These are phyloP conservation scores for Cheilinus undulatus DNA, from an alignment of 2,113 vertebrate genomes.

Conservation along the genomic window DNA sequence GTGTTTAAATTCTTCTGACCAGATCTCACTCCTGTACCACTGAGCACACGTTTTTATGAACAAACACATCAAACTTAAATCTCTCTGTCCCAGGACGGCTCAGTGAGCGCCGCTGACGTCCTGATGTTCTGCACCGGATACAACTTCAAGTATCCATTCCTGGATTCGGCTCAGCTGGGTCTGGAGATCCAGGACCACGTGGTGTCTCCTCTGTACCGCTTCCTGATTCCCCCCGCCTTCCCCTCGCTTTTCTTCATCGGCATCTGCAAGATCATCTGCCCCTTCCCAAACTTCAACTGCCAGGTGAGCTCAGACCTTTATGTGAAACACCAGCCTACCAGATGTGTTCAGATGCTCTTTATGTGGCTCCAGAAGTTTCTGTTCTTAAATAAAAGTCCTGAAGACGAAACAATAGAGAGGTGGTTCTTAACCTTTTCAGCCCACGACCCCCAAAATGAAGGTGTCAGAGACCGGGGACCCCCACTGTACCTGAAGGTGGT, in stretches of 20 bases:
- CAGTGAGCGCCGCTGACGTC: slow-evolving; percentile 59
- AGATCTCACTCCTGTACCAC: no score
- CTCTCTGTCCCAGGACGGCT: slow-evolving; percentile 70
- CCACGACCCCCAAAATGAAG: no score
- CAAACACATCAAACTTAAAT: neutral
- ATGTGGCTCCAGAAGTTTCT: no score
- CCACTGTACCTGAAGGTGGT: no score
- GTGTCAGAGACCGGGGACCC: no score
- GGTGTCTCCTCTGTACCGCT: slow-evolving; percentile 81
- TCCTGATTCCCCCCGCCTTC: slow-evolving; percentile 80
- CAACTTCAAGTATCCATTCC: slow-evolving; percentile 83
- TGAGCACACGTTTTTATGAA: no score
- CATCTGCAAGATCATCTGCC: slow-evolving; percentile 83
- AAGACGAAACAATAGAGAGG: no score
- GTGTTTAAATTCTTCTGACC: no score
- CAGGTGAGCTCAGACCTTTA: slow-evolving; percentile 71
- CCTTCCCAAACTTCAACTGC: slow-evolving; percentile 85
- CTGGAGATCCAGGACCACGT: slow-evolving; percentile 74
- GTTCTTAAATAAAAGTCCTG: neutral
- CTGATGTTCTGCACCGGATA: slow-evolving; percentile 88
- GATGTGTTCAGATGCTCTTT: no score
- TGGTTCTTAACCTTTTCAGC: no score
- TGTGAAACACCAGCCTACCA: neutral
- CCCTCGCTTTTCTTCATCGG: slow-evolving; percentile 85
- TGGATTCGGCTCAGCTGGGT: slow-evolving; percentile 68